Conservation (phyloP, 2,888 invertebrate genomes). For the Oasisia sp. region DNA sequence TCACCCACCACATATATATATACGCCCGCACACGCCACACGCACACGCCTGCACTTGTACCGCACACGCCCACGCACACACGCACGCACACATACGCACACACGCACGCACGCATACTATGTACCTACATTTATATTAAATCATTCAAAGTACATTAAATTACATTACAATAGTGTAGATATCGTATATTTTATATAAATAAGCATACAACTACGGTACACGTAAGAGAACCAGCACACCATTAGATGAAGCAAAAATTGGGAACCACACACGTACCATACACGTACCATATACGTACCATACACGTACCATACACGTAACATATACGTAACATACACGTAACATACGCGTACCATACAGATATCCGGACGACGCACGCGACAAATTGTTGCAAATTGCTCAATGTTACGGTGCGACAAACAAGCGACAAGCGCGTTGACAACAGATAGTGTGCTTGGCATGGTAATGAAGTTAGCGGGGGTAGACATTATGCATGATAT, state of each 20-base stretch:
- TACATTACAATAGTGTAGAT: neutral
- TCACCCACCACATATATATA: too few relatives aligned
- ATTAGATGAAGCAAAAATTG: neutral
- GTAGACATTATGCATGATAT: neutral
- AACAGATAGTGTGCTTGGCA: neutral
- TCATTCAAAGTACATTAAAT: neutral
- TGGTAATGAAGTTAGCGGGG: neutral
- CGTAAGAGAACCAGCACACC: neutral
- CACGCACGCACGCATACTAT: neutral
- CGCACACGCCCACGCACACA: too few relatives aligned
- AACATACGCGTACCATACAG: too few relatives aligned
- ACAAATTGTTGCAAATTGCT: neutral
- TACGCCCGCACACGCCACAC: too few relatives aligned
- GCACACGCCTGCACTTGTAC: too few relatives aligned
- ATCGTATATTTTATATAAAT: neutral
- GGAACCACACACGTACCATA: neutral
- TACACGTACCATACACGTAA: too few relatives aligned
- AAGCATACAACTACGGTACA: neutral
- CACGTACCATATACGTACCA: too few relatives aligned
- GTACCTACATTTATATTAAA: neutral
- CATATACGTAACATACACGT: too few relatives aligned
- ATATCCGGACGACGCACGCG: neutral
- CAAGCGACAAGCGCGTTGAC: neutral
- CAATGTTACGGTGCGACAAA: neutral
- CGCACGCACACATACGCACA: too few relatives aligned